Evolutionary conservation across 2,888 invertebrate genomes (phyloP), one percentile per base, ranked within the genome.

Genomic region (Epiblema foenella): DNA sequence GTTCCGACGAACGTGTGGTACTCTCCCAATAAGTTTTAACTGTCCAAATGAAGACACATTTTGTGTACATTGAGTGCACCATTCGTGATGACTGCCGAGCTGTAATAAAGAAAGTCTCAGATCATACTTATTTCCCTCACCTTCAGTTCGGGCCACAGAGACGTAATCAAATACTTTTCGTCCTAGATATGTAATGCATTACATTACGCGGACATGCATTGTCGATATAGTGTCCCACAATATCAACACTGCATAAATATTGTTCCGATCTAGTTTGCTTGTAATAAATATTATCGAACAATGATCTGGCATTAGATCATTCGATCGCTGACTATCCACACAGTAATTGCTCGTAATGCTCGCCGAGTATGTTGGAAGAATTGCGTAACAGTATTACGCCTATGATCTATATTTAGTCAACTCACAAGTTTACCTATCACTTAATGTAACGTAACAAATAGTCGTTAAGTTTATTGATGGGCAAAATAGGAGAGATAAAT

Each of bases 241-340:
- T 64, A 64, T 52, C 24, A 56, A 57, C 56, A 56, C 12, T 15
- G 42, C 65, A 46, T 65, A 46, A 65, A 29, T 56, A 58, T 17
- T 51, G 37, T 37, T 57, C 51, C 20, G 54, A 54, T 66, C 64
- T 9, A 46, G 57, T 64, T 51, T 20, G 42, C 39, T 65, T 70
- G 64, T 62, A 68, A 73, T 64, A 74, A 68, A 73, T 64, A 74
- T 72, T 72, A 68, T 60, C 54, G 51, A 62, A 37, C 59, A 70
- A 70, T 66, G 66, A 70, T 52, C 20, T 66, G 59, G 60, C 46
- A 60, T 70, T 54, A 59, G 33, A 12, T 18, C 54, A 57, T 56
- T 65, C 51, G 51, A 49, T 57, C 65, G 56, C 46, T 39, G 33
- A 29, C 66, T n/a, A n/a, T 42, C 42, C 20, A 49, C 33, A 17